Percentiles rank a stretch among this genome's conserved stretches.
Evolutionary conservation across 1,140 invertebrate species (phyloP).

Genomic region (Drosophila saltans): DNA sequence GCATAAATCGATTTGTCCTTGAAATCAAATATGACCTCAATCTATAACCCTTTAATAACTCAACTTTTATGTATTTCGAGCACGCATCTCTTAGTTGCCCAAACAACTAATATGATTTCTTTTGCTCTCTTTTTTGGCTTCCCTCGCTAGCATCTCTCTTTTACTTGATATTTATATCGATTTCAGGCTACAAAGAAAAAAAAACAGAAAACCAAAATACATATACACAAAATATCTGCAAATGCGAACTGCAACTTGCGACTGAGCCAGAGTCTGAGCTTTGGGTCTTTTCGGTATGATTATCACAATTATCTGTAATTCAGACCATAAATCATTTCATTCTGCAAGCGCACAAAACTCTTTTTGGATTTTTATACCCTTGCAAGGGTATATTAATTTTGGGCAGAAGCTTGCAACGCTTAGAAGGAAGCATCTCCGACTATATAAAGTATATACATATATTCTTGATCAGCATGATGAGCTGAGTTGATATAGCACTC

Average conservation of each 20-base stretch:
- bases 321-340: conserved; percentile 82
- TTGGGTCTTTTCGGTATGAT: conserved; percentile 75
- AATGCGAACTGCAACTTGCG: conserved; percentile 51
- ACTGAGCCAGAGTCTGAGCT: conserved; percentile 42
- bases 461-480: too few species aligned
- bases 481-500: too few species aligned
- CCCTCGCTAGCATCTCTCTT: conserved; percentile 19
- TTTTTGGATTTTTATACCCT: neutral
- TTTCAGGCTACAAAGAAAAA: conserved; percentile 42
- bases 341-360: conserved; percentile 62
- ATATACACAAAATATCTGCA: conserved; percentile 51
- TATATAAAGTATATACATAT: too few species aligned
- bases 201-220: neutral
- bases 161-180: conserved; percentile 64
- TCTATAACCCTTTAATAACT: conserved; percentile 25
- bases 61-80: conserved; percentile 55
- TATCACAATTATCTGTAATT: conserved; percentile 83
- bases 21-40: neutral
- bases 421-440: too few species aligned
- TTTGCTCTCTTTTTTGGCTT: neutral
- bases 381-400: too few species aligned
- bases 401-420: too few species aligned
- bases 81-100: conserved; percentile 48
- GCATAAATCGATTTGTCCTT: conserved; percentile 2
- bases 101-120: conserved; percentile 30